Evolutionary conservation across 2,113 vertebrate species (phyloP), one percentile per base, ranked within the genome.

Genomic region (Callipepla californica): DNA sequence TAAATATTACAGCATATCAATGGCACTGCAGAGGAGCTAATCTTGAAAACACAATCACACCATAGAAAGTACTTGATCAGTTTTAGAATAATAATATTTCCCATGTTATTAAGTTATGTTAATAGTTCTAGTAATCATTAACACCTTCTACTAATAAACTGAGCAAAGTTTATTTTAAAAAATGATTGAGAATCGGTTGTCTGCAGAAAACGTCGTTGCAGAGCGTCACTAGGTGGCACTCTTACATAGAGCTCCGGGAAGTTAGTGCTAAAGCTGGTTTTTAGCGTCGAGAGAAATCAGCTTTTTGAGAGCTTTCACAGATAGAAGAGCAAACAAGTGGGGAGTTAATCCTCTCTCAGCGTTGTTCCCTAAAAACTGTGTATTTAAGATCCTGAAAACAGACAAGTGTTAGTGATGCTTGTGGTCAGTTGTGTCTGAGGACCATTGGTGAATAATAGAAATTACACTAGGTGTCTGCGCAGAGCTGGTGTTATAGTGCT

Each of bases 201-300:
- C 34, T 32, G 47, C 53, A 85, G 62, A 57, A 70, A 80, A 30
- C 30, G 5, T 2, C 13, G 6, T n/a, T 28, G 15, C 21, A 57
- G 18, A 23, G 1, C 6, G 51, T 72, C 96, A 57, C 85, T 92
- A 96, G 96, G 80, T 96, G 96, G 96, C 95, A 92, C 20, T 92
- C 65, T 96, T 45, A 58, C 44, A 77, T 36, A 13, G 1, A 19
- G 18, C 15, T 65, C 12, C 0, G 7, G 1, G 13, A 4, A 2
- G 5, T 7, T 74, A 17, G 17, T 28, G 8, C 25, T 11, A 25
- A 19, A 57, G 34, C 8, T 47, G 57, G 15, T 17, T 82, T 61
- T 34, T 70, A n/a, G 17, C 9, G 13, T 7, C 0, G 1, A 57
- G 20, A 63, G 40, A 73, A 87, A 66, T 1, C 9, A 40, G 19